Evolutionary conservation across 2,113 vertebrate species (phyloP), one percentile per base, ranked within the genome.

Genomic region (Anguilla rostrata): DNA sequence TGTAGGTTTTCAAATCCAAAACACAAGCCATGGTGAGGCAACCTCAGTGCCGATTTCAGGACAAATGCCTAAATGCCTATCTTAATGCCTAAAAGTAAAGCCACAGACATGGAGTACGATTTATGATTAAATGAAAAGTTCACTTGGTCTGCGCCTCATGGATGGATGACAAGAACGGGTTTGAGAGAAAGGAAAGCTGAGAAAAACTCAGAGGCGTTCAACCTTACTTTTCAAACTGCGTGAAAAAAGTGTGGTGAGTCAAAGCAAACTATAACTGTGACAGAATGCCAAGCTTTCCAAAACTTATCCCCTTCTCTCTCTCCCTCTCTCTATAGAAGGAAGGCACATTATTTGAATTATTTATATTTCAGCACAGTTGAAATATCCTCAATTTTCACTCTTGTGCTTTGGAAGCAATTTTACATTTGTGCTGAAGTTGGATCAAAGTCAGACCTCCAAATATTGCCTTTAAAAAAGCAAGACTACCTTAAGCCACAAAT

Each of bases 181-280:
- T 75, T 34, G 9, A 34, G 71, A 75, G 34, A 75, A 75, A 75
- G 26, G 1, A n/a, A 75, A 75, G 26, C 34, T 2, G 34, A 14
- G n/a, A n/a, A 75, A 75, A 34, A 75, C 71, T 29, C 71, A 75
- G n/a, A 20, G 22, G 60, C 60, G 22, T 66, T 66, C 60, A 66
- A 66, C 71, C 71, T 75, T 75, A 75, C 26, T 75, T 75, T 75
- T 75, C 71, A 75, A 71, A n/a, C 63, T 71, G 16, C 20, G 5
- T n/a, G 63, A 71, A 71, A 71, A 71, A 75, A 75, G 22, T 34
- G n/a, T 75, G 71, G 71, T 75, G 71, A 75, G 71, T 75, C n/a
- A 75, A 75, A 29, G 71, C 1, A 22, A 34, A 75, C 20, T 75
- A 9, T 29, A 34, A 34, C 71, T 75, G 71, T 75, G 71, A 75